phyloP scores from a whole-genome alignment of 2,797 vertebrate species.

The Setipinna tenuifilis region DNA sequence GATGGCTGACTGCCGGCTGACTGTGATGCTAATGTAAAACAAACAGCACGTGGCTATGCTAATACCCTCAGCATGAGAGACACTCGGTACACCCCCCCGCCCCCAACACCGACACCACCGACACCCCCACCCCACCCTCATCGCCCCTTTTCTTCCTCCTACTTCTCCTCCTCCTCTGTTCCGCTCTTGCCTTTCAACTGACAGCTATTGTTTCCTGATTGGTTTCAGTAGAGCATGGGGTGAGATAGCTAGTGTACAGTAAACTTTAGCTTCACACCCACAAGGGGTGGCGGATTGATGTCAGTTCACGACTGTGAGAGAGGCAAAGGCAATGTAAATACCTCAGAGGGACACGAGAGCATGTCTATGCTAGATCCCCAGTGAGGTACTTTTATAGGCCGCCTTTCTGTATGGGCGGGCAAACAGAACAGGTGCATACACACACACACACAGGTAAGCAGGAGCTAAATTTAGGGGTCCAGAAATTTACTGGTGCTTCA shows the following conservation, averaged over 20 bases:
- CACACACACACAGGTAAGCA: background rate
- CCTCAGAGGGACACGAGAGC: background rate
- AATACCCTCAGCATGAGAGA: constrained; percentile 69
- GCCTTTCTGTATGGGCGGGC: background rate
- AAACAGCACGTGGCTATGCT: constrained; percentile 64
- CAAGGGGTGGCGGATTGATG: background rate
- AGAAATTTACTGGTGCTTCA: background rate
- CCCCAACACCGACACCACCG: constrained; percentile 13
- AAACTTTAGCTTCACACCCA: background rate
- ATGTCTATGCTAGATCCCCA: background rate
- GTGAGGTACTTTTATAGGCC: no score
- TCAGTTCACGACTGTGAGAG: background rate
- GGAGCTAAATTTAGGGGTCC: background rate
- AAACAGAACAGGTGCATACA: background rate
- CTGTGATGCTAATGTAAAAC: constrained; percentile 77
- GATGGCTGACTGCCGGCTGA: constrained; percentile 78
- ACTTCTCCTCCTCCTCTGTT: background rate
- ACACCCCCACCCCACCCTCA: background rate
- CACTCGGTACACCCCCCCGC: constrained; percentile 57
- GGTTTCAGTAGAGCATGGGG: constrained; percentile 13
- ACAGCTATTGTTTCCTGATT: constrained; percentile 22
- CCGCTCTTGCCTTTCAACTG: constrained; percentile 26
- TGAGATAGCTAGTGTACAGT: background rate
- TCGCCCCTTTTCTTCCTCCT: background rate
- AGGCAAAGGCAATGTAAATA: background rate